Conservation (phyloP, 2,113 vertebrate species). For the Thunnus thynnus region DNA sequence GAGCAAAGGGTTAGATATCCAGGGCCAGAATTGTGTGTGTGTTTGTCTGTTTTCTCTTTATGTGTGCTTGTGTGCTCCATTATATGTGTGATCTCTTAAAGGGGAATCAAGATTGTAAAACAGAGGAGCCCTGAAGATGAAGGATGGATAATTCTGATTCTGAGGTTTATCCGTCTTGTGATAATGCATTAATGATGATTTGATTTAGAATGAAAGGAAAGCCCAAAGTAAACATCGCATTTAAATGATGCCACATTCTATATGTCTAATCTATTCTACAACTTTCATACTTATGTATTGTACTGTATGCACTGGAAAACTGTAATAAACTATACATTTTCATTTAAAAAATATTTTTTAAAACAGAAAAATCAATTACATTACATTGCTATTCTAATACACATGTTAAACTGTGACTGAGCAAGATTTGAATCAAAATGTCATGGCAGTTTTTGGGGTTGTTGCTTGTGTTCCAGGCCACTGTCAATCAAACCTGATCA, state of each 20-base stretch:
- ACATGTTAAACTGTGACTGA: too few relatives aligned
- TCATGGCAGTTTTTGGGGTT: too few relatives aligned
- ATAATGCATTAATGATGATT: slow-evolving; percentile 5
- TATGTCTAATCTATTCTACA: neutral
- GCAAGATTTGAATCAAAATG: too few relatives aligned
- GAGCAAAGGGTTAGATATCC: slow-evolving; percentile 33
- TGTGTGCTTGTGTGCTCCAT: slow-evolving; percentile 3
- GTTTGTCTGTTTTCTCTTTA: neutral
- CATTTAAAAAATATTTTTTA: too few relatives aligned
- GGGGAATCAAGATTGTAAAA: slow-evolving; percentile 7
- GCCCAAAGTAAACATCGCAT: neutral
- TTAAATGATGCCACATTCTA: neutral
- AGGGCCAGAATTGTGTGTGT: slow-evolving; percentile 23
- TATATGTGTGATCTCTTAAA: slow-evolving; percentile 24
- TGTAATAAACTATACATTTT: too few relatives aligned
- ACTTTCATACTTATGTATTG: neutral
- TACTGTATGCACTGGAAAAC: neutral
- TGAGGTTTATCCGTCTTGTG: neutral
- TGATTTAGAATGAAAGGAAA: slow-evolving; percentile 4
- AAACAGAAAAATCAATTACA: too few relatives aligned
- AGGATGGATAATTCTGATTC: slow-evolving; percentile 24
- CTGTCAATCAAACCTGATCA: too few relatives aligned
- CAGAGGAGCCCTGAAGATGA: slow-evolving; percentile 13
- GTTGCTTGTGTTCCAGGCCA: too few relatives aligned
- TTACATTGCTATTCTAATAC: too few relatives aligned